Conservation (phyloP, 1,140 invertebrate genomes). For the Cydia strobilella region DNA sequence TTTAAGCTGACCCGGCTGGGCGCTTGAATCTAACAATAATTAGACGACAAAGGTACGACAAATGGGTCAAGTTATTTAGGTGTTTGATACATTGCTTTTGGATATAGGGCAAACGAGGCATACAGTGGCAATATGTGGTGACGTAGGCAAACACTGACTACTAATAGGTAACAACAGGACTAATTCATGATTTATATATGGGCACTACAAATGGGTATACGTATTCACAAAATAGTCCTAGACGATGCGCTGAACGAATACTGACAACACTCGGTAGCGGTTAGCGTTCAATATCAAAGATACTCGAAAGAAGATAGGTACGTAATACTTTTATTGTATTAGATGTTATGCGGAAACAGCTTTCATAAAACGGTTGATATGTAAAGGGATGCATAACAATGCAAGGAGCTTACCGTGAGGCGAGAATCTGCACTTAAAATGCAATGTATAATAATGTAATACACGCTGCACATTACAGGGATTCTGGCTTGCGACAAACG, state of each 20-base stretch:
- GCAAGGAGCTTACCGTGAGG: conserved; percentile 19
- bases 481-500: conserved; percentile 19
- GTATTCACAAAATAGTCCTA: too few species aligned
- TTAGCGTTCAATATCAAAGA: too few species aligned
- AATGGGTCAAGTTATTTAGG: conserved; percentile 42
- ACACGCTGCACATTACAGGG: conserved; percentile 20
- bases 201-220: too few species aligned
- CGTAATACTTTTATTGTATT: background rate
- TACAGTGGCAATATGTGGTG: conserved; percentile 48
- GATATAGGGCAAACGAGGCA: conserved; percentile 46
- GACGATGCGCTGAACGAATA: too few species aligned
- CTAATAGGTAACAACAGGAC: conserved; percentile 60
- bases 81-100: conserved; percentile 40
- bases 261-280: too few species aligned
- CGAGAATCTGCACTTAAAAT: conserved; percentile 24
- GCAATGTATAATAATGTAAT: conserved; percentile 28
- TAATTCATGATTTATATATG: conserved; percentile 42
- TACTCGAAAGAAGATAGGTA: too few species aligned
- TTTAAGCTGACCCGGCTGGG: conserved; percentile 39
- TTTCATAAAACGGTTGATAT: background rate
- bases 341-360: background rate
- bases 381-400: conserved; percentile 1
- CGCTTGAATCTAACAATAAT: conserved; percentile 10
- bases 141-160: conserved; percentile 53
- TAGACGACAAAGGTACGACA: background rate